Conservation (phyloP, 2,113 vertebrate species). For the Acanthochromis polyacanthus region DNA sequence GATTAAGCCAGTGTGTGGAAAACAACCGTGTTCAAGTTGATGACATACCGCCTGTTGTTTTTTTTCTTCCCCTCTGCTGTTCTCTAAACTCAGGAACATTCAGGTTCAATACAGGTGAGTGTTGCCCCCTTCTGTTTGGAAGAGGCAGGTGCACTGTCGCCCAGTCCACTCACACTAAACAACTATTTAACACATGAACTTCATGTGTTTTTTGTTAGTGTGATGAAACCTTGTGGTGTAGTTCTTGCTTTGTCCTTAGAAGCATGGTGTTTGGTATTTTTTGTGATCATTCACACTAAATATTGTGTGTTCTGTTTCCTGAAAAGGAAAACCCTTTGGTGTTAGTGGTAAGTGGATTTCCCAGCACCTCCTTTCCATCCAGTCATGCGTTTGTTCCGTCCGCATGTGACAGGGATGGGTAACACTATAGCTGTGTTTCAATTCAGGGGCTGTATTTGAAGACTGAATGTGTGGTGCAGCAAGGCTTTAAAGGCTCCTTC, state of each 20-base stretch:
- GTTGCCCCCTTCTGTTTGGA: not conserved
- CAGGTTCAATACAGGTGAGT: slow-evolving; percentile 76
- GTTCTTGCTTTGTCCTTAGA: slow-evolving; percentile 17
- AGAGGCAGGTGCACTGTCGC: slow-evolving; percentile 14
- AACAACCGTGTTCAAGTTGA: not conserved
- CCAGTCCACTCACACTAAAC: not conserved
- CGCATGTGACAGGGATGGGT: not conserved
- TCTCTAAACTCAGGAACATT: slow-evolving; percentile 67
- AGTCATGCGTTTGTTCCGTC: no score
- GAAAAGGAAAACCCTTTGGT: slow-evolving; percentile 77
- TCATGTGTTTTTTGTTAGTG: slow-evolving; percentile 9
- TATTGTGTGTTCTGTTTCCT: slow-evolving; percentile 59
- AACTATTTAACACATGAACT: slow-evolving; percentile 18
- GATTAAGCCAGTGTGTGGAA: no score
- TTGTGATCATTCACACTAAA: not conserved
- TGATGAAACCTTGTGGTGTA: not conserved
- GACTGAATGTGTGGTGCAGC: no score
- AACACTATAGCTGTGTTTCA: no score
- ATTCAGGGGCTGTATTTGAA: no score
- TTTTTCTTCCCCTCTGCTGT: slow-evolving; percentile 44
- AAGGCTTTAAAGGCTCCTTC: no score
- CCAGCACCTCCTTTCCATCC: not conserved
- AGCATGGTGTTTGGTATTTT: slow-evolving; percentile 10
- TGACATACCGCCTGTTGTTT: slow-evolving; percentile 16
- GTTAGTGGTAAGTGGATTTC: slow-evolving; percentile 75